Conservation (phyloP, 2,113 vertebrate species). For the Platanista minor region DNA sequence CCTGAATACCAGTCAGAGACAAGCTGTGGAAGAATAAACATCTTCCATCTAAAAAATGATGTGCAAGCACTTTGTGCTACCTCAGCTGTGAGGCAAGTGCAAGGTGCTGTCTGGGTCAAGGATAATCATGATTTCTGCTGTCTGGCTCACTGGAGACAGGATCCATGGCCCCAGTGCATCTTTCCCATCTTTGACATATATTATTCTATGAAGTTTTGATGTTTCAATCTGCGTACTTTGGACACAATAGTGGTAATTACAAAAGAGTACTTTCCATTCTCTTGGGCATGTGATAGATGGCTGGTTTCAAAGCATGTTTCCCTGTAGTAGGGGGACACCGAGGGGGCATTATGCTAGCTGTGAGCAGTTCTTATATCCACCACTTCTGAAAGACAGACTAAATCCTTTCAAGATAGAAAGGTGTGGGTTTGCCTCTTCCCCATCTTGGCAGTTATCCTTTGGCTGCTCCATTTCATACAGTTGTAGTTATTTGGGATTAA, state of each 20-base stretch:
- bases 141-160: background rate
- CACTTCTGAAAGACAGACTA: conserved; percentile 30
- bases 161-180: conserved; percentile 6
- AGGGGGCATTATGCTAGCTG: background rate
- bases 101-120: background rate
- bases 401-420: conserved; percentile 49
- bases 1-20: background rate
- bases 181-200: conserved; percentile 42
- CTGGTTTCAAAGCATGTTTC: background rate
- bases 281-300: background rate
- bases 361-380: background rate
- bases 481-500: conserved; percentile 64
- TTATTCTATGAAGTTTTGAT: conserved; percentile 64
- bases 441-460: conserved; percentile 54
- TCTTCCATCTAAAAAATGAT: background rate
- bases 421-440: conserved; percentile 35
- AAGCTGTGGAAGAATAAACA: background rate
- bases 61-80: background rate
- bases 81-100: background rate
- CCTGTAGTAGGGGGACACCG: background rate
- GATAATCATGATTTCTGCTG: background rate
- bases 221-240: conserved; percentile 51
- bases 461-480: conserved; percentile 38
- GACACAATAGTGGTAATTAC: conserved; percentile 6
- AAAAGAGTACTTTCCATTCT: conserved; percentile 1